Conservation (phyloP, 2,888 invertebrate genomes). For the Tanypteryx hageni region DNA sequence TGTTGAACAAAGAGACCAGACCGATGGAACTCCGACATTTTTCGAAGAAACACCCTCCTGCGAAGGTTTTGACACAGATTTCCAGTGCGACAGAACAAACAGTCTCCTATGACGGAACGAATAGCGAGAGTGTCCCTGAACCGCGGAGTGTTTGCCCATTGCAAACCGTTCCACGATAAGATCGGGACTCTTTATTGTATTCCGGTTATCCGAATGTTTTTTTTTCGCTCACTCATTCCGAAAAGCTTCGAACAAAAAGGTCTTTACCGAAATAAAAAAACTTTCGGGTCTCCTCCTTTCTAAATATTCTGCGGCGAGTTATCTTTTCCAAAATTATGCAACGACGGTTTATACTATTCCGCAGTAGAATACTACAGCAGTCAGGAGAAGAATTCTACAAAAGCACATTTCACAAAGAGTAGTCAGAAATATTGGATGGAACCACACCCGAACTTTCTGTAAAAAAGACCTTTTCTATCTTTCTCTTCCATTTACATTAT, state of each 20-base stretch:
- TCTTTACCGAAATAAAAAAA: background rate
- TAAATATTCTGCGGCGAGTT: no score
- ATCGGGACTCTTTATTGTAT: constrained; percentile 4
- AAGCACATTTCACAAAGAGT: no score
- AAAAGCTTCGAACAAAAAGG: background rate
- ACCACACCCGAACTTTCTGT: no score
- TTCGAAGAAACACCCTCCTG: background rate
- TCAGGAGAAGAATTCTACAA: no score
- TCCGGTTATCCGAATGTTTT: background rate
- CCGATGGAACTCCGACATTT: background rate
- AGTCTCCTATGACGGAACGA: background rate
- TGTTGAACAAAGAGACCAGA: background rate
- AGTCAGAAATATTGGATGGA: no score
- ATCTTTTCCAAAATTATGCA: no score
- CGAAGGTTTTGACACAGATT: constrained; percentile 24
- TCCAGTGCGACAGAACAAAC: constrained; percentile 22
- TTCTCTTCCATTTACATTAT: no score
- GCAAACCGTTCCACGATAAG: constrained; percentile 19
- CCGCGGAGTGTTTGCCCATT: background rate
- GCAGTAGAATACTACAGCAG: no score
- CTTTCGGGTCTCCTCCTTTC: background rate
- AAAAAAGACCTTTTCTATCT: no score
- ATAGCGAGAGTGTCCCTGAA: constrained; percentile 24
- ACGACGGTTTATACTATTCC: no score
- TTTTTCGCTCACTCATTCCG: background rate